phyloP scores from a whole-genome alignment of 2,888 invertebrate genomes.

The Malachius bipustulatus region DNA sequence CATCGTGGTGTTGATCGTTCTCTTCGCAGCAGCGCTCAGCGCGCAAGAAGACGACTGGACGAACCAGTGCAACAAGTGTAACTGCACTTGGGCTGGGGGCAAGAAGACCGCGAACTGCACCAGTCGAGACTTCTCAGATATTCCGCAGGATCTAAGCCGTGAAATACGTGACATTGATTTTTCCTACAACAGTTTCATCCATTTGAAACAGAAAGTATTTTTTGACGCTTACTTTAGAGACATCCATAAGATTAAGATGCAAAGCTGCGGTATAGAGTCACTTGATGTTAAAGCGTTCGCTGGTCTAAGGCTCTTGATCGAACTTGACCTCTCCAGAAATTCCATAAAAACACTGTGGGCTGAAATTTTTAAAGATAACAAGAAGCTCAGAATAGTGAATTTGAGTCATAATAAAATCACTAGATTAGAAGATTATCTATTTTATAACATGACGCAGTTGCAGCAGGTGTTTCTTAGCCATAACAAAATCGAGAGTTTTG shows the following conservation, averaged over 20 bases:
- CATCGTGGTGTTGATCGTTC: no score
- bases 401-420: conserved; percentile 66
- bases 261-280: conserved; percentile 58
- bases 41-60: conserved; percentile 50
- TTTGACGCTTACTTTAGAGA: conserved; percentile 58
- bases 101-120: conserved; percentile 76
- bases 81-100: conserved; percentile 77
- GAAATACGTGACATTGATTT: conserved; percentile 64
- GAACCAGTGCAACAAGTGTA: conserved; percentile 46
- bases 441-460: conserved; percentile 58
- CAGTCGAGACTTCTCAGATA: conserved; percentile 40
- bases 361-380: conserved; percentile 58
- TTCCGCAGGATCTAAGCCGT: conserved; percentile 61
- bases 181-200: conserved; percentile 54
- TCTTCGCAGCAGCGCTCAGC: neutral
- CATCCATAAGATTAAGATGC: conserved; percentile 66
- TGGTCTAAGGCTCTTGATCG: conserved; percentile 65
- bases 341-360: conserved; percentile 51
- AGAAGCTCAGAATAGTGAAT: conserved; percentile 57
- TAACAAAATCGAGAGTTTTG: conserved; percentile 59
- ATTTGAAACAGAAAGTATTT: conserved; percentile 57
- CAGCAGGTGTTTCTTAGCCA: conserved; percentile 67
- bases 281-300: conserved; percentile 67
- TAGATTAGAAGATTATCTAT: conserved; percentile 61
- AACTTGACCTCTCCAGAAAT: conserved; percentile 71